Conservation (phyloP, 1,140 invertebrate species). For the Microplitis mediator region DNA sequence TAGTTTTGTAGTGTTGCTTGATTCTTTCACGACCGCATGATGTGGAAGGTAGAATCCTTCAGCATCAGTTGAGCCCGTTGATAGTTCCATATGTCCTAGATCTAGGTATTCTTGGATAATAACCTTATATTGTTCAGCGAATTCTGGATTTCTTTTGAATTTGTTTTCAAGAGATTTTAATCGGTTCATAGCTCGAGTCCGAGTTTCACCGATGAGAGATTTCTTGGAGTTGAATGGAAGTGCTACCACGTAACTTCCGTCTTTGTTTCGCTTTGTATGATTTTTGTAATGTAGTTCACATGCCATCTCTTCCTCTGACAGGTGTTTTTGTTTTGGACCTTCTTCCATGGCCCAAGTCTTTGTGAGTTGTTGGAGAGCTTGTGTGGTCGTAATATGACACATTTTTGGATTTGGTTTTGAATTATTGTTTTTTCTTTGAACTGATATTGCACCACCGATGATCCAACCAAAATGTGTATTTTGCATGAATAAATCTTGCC, state of each 20-base stretch:
- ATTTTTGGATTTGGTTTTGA: neutral
- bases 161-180: constrained; percentile 29
- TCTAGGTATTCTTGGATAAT: constrained; percentile 40
- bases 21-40: constrained; percentile 37
- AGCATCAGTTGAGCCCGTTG: neutral
- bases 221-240: constrained; percentile 22
- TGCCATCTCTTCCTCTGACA: constrained; percentile 16
- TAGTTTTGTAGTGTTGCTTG: constrained; percentile 34
- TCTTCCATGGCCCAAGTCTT: constrained; percentile 33
- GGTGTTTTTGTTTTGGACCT: neutral
- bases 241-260: constrained; percentile 26
- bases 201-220: constrained; percentile 21
- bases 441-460: constrained; percentile 16
- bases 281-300: constrained; percentile 29
- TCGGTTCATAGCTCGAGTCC: constrained; percentile 27
- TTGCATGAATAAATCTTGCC: constrained; percentile 15
- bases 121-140: constrained; percentile 23
- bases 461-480: constrained; percentile 26
- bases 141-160: constrained; percentile 25
- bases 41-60: constrained; percentile 38
- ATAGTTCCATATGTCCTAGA: constrained; percentile 36
- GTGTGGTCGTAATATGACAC: constrained; percentile 1
- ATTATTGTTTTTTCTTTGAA: neutral
- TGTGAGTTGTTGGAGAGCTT: neutral
- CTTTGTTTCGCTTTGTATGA: neutral